Percentiles rank a stretch among this genome's conserved stretches.
phyloP scores from a whole-genome alignment of 2,113 vertebrate genomes.

The Coracopsis vasa region DNA sequence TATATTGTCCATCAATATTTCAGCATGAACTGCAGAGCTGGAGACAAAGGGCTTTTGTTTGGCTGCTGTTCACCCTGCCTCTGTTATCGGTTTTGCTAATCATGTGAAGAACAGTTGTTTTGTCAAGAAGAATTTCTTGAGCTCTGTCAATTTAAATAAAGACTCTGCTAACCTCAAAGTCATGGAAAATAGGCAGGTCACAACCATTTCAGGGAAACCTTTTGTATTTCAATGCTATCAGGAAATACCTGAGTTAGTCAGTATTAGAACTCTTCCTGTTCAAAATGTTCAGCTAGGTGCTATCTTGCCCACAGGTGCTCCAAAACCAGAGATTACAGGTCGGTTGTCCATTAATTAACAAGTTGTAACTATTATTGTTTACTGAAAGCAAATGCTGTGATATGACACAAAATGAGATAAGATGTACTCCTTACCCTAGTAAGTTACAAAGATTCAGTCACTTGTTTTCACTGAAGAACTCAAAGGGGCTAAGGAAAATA shows the following conservation, averaged over 20 bases:
- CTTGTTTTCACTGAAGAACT: neutral
- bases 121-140: slow-evolving; percentile 41
- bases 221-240: neutral
- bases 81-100: slow-evolving; percentile 39
- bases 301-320: neutral
- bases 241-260: neutral
- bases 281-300: neutral
- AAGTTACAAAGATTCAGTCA: neutral
- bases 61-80: slow-evolving; percentile 6
- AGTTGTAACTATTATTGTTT: neutral
- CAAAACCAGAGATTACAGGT: neutral
- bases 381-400: neutral
- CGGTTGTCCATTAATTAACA: neutral
- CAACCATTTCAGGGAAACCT: neutral
- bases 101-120: neutral
- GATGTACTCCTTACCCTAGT: neutral
- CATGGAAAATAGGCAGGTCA: neutral
- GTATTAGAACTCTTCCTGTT: neutral
- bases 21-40: neutral
- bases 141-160: neutral
- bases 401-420: neutral
- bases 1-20: neutral
- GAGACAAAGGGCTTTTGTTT: neutral
- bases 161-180: neutral
- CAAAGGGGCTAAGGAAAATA: neutral